Evolutionary conservation across 2,113 vertebrate species (phyloP), one percentile per base, ranked within the genome.

Genomic region (Neodon shergylaensis): DNA sequence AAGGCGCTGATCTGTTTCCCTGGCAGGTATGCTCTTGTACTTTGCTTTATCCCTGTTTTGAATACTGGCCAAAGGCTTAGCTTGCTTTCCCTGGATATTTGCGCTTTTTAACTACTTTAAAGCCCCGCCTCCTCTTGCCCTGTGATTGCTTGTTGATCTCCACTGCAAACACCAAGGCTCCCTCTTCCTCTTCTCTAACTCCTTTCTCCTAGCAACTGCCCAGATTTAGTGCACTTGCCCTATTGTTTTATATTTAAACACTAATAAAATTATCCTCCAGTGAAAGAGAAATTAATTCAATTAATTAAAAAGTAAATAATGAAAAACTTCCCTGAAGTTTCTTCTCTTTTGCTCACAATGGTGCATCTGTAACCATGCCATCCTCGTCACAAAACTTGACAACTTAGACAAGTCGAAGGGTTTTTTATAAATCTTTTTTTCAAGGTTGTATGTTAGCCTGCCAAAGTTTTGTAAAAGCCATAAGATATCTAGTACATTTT

Each of bases 341-440:
- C 42, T 49, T 2, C 6, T 87, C 72, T 88, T 16, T 84, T n/a
- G 88, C 83, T 7, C 52, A 82, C 17, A 52, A 76, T 81, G 11
- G 47, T 44, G 11, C 65, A 3, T 52, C 68, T 42, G 33, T 83
- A 14, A 90, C 12, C 39, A 83, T 73, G 16, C 24, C 22, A 58
- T 28, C 54, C 36, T 90, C 1, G 31, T 81, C 47, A 84, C 42
- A 88, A 81, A 87, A 84, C 49, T 17, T 76, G 26, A 77, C 24
- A 79, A 88, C 78, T 39, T 86, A 7, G 36, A 31, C 14, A 90
- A 33, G 1, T 52, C 26, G 44, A n/a, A 86, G 16, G 24, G 52
- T n/a, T 72, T 21, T 72, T 72, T n/a, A 58, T n/a, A 31, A 68
- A 77, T 31, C 14, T 70, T 81, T 85, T 28, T 91, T 95, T 95